A percentile compares a stretch with the other conserved stretches of the same genome.
Conservation (phyloP, 2,888 invertebrate genomes). For the Operophtera brumata region DNA sequence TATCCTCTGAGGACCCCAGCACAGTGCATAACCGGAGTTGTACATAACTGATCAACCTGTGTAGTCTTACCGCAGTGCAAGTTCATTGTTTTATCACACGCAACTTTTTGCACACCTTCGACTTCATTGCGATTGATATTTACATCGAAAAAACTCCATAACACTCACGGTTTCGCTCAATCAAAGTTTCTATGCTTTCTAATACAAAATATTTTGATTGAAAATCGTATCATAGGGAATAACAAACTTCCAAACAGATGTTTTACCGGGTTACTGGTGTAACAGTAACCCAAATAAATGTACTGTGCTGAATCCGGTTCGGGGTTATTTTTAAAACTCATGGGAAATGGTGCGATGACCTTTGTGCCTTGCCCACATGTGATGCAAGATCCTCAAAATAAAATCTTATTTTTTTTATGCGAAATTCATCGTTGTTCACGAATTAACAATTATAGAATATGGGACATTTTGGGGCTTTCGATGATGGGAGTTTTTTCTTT, state of each 20-base stretch:
- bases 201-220: slow-evolving; percentile 18
- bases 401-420: not conserved
- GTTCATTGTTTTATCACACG: slow-evolving; percentile 60
- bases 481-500: not conserved
- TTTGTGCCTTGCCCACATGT: slow-evolving; percentile 32
- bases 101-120: slow-evolving; percentile 55
- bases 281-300: slow-evolving; percentile 62
- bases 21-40: not conserved
- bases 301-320: slow-evolving; percentile 54
- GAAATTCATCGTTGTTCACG: not conserved
- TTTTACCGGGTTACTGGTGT: slow-evolving; percentile 53
- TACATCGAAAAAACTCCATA: slow-evolving; percentile 49
- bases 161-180: slow-evolving; percentile 67
- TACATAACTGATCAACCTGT: slow-evolving; percentile 44
- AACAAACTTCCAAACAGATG: slow-evolving; percentile 35
- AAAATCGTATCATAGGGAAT: slow-evolving; percentile 13
- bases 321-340: slow-evolving; percentile 50
- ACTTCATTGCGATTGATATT: slow-evolving; percentile 52
- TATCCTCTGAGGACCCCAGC: slow-evolving; percentile 20
- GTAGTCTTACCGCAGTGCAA: slow-evolving; percentile 46
- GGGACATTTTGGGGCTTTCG: not conserved
- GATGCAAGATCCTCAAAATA: slow-evolving; percentile 10
- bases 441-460: not conserved
- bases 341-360: slow-evolving; percentile 52
- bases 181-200: slow-evolving; percentile 30